phyloP scores from a whole-genome alignment of 92 coral and sea anemone species.

The Virgularia gustaviana region DNA sequence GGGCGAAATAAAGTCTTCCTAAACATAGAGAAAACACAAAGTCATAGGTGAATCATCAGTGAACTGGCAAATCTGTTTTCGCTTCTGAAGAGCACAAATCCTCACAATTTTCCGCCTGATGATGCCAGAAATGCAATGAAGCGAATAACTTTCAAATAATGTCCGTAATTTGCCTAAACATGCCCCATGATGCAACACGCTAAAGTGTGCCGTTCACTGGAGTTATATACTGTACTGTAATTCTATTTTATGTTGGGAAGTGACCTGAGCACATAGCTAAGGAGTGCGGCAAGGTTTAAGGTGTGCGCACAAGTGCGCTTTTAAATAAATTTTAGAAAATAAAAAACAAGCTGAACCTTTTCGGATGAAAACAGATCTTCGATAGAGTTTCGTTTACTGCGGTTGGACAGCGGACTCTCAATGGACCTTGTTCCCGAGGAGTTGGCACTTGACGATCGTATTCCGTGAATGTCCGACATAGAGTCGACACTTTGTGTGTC shows the following conservation, averaged over 20 bases:
- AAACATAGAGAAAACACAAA: slow-evolving; percentile 11
- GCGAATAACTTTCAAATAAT: too few species aligned
- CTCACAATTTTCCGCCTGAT: too few species aligned
- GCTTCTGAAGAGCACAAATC: too few species aligned
- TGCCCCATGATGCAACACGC: too few species aligned
- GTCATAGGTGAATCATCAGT: background rate
- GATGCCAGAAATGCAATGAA: too few species aligned
- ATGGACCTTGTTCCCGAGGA: slow-evolving; percentile 13
- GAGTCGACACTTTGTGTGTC: slow-evolving; percentile 33
- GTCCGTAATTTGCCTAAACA: too few species aligned
- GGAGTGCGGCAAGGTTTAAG: too few species aligned
- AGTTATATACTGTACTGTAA: too few species aligned
- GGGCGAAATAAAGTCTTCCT: slow-evolving; percentile 69
- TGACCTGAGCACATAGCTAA: too few species aligned
- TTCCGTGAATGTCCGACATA: slow-evolving; percentile 21
- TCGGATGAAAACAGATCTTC: slow-evolving; percentile 35
- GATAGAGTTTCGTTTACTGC: slow-evolving; percentile 27
- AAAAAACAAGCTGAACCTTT: slow-evolving; percentile 1
- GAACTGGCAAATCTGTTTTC: too few species aligned
- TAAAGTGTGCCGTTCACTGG: too few species aligned
- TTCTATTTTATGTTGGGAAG: too few species aligned
- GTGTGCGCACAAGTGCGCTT: background rate
- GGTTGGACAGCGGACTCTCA: slow-evolving; percentile 25
- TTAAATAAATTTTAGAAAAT: background rate
- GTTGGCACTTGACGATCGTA: slow-evolving; percentile 28